A percentile compares a stretch with the other conserved stretches of the same genome.
phyloP scores from a whole-genome alignment of 1,140 invertebrate genomes.

The Eurosta solidaginis region DNA sequence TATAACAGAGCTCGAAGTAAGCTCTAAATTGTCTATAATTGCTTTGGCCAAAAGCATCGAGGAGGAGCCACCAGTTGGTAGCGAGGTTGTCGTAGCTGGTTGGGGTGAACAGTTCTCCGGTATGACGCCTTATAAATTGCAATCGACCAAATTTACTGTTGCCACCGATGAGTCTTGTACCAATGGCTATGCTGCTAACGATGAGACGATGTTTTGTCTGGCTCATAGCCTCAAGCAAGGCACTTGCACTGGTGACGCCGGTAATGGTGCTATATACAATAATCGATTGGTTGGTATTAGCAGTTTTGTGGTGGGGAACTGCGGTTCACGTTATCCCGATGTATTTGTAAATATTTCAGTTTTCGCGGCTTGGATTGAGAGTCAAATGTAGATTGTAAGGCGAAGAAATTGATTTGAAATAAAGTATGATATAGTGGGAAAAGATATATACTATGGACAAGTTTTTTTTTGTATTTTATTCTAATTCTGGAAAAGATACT shows the following conservation, averaged over 20 bases:
- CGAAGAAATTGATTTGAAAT: not conserved
- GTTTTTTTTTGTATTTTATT: no score
- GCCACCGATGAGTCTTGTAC: conserved; percentile 38
- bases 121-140: conserved; percentile 44
- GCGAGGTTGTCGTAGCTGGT: conserved; percentile 40
- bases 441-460: no score
- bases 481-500: no score
- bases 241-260: conserved; percentile 51
- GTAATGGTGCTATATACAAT: conserved; percentile 45
- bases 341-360: conserved; percentile 44
- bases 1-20: conserved; percentile 35
- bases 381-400: not conserved
- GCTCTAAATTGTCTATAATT: conserved; percentile 1
- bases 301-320: conserved; percentile 52
- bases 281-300: conserved; percentile 43
- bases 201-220: conserved; percentile 43
- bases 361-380: conserved; percentile 41
- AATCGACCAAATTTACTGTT: conserved; percentile 35
- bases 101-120: conserved; percentile 47
- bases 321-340: conserved; percentile 53
- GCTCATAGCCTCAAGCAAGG: conserved; percentile 47
- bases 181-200: conserved; percentile 42
- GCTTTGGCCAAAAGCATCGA: conserved; percentile 5
- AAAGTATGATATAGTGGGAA: not conserved
- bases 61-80: conserved; percentile 36